Evolutionary conservation across 2,113 vertebrate species (phyloP).

Genomic region (Petrocephalus zakoni): DNA sequence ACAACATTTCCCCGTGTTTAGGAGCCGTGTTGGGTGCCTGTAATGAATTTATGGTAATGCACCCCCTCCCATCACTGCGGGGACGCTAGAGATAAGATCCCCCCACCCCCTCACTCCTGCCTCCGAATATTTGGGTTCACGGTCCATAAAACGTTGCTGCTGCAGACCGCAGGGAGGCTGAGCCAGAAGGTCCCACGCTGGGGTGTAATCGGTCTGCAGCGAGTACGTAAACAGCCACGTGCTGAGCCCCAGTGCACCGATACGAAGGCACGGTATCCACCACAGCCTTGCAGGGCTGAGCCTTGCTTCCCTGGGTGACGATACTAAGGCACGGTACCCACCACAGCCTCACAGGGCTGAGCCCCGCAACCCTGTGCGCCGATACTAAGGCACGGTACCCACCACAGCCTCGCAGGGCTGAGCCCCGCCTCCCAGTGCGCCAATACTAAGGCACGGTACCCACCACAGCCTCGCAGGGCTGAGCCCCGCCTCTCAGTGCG

Average conservation of each 20-base stretch:
- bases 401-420: background rate
- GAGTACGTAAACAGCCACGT: slow-evolving; percentile 9
- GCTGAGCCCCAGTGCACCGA: too few species aligned
- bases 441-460: background rate
- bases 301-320: too few species aligned
- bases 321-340: too few species aligned
- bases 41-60: slow-evolving; percentile 75
- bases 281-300: too few species aligned
- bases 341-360: too few species aligned
- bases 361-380: background rate
- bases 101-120: background rate
- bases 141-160: slow-evolving; percentile 17
- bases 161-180: background rate
- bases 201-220: background rate
- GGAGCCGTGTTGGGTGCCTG: slow-evolving; percentile 64
- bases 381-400: background rate
- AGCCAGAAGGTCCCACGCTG: too few species aligned
- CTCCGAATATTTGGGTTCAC: slow-evolving; percentile 16
- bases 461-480: background rate
- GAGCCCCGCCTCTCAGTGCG: too few species aligned
- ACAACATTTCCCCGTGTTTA: slow-evolving; percentile 68
- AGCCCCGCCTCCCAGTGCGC: background rate
- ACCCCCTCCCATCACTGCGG: slow-evolving; percentile 41
- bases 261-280: too few species aligned
- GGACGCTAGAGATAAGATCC: slow-evolving; percentile 22